A percentile compares a stretch with the other conserved stretches of the same genome.
Evolutionary conservation across 2,888 invertebrate genomes (phyloP).

Genomic region (Crocallis elinguaria): DNA sequence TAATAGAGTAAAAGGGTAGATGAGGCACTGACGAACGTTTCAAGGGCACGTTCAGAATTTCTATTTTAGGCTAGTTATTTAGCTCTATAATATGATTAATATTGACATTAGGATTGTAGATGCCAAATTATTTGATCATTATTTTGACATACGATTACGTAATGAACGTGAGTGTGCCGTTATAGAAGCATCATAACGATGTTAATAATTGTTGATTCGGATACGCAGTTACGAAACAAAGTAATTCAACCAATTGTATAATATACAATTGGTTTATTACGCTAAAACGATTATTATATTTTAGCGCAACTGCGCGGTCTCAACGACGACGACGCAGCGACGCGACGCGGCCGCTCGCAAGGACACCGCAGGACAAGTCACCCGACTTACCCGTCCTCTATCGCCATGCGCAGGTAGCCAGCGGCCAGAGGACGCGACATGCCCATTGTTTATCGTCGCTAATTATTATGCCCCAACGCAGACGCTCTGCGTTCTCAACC

Average conservation of each 20-base stretch:
- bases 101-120: too few relatives aligned
- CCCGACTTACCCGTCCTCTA: slow-evolving; percentile 78
- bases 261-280: too few relatives aligned
- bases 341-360: slow-evolving; percentile 49
- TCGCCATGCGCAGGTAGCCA: slow-evolving; percentile 82
- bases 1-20: slow-evolving; percentile 23
- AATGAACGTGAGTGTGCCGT: too few relatives aligned
- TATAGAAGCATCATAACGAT: too few relatives aligned
- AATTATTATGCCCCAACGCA: slow-evolving; percentile 81
- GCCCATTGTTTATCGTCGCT: slow-evolving; percentile 83
- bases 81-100: too few relatives aligned
- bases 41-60: neutral
- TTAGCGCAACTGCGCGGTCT: slow-evolving; percentile 52
- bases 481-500: slow-evolving; percentile 62
- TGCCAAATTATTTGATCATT: neutral
- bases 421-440: slow-evolving; percentile 78
- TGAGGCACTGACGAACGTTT: neutral
- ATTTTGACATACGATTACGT: neutral
- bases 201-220: too few relatives aligned
- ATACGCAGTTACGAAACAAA: neutral
- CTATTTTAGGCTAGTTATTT: neutral
- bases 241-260: neutral
- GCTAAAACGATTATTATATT: too few relatives aligned
- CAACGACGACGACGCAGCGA: slow-evolving; percentile 1
- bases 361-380: slow-evolving; percentile 77